Conservation (phyloP, 1,140 invertebrate species). For the Drosophila persimilis region DNA sequence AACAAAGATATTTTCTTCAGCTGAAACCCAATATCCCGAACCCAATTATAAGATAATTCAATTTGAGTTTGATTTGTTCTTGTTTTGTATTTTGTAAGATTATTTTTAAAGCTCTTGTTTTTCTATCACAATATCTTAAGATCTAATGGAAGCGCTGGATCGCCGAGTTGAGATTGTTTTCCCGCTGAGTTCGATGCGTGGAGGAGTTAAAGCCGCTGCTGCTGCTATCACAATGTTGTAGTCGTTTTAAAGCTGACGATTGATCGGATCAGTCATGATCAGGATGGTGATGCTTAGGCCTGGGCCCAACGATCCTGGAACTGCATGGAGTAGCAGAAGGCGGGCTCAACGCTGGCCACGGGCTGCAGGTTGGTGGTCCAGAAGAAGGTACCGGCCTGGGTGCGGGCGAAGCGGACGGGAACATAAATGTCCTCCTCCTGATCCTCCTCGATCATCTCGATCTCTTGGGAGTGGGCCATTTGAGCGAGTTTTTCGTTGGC, state of each 20-base stretch:
- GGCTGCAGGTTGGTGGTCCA: conserved; percentile 84
- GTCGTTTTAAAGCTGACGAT: conserved; percentile 65
- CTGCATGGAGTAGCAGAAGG: conserved; percentile 83
- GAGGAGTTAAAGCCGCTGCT: conserved; percentile 31
- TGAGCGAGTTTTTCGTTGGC: conserved; percentile 87
- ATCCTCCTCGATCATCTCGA: conserved; percentile 47
- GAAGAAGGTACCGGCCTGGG: conserved; percentile 85
- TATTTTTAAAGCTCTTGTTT: conserved; percentile 68
- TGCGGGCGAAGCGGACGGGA: conserved; percentile 85
- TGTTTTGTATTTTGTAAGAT: conserved; percentile 54
- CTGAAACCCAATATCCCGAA: conserved; percentile 22
- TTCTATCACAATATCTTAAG: conserved; percentile 76
- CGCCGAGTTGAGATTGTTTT: conserved; percentile 62
- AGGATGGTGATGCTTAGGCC: conserved; percentile 77
- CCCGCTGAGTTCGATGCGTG: conserved; percentile 25
- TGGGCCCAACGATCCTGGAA: conserved; percentile 84
- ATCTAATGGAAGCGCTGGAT: conserved; percentile 76
- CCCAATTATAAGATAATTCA: conserved; percentile 52
- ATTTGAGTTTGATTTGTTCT: conserved; percentile 51
- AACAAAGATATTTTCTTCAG: neutral
- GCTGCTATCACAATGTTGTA: conserved; percentile 73
- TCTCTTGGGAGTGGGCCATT: conserved; percentile 83
- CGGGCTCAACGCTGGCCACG: conserved; percentile 74
- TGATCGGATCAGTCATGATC: neutral
- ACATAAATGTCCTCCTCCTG: conserved; percentile 75